Base-by-base conservation (phyloP, 2,888 invertebrate species). In the Encarsia formosa region DNA sequence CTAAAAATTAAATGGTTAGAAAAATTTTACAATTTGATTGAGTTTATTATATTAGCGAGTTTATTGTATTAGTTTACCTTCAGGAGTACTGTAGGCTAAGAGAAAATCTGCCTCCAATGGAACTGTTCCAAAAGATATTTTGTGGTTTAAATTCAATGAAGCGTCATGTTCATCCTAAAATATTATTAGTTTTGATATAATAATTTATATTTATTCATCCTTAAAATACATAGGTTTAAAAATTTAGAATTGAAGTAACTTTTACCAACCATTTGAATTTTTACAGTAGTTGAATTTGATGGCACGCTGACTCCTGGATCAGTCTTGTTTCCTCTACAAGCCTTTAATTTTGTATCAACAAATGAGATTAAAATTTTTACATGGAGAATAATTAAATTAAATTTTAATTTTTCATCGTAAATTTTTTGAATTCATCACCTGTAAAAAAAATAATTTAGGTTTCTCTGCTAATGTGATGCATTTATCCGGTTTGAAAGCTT, bases 381-480 rank as follows among this genome's bases (percentile, higher is more conserved):
- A n/a, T n/a, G n/a, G n/a, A n/a, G n/a, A n/a, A n/a, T n/a, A n/a
- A n/a, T n/a, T n/a, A n/a, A n/a, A n/a, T n/a, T n/a, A 31, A 11
- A 4, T 3, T 31, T n/a, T n/a, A 15, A 15, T 8, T 34, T 18
- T 3, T 18, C 3, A n/a, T 15, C 4, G 3, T 15, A 34, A 16
- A 26, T 34, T 58, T 16, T n/a, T 8, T 9, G 6, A 37, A n/a
- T 37, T 19, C 3, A 18, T 37, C 63, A 81, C 82, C 75, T 82
- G 82, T 51, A 82, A 76, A 54, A 83, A 79, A 65, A 83, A 83
- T 3, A 83, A 52, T 63, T 83, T 83, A 6, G 83, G 83, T 63
- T 83, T 83, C 34, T 81, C 82, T 41, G 78, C 78, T 9, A 83
- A 68, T 5, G 77, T 66, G 34, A 63, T 66, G 59, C 82, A 81